Base-by-base conservation (phyloP, 2,113 vertebrate species). In the Tachuris rubrigastra region DNA sequence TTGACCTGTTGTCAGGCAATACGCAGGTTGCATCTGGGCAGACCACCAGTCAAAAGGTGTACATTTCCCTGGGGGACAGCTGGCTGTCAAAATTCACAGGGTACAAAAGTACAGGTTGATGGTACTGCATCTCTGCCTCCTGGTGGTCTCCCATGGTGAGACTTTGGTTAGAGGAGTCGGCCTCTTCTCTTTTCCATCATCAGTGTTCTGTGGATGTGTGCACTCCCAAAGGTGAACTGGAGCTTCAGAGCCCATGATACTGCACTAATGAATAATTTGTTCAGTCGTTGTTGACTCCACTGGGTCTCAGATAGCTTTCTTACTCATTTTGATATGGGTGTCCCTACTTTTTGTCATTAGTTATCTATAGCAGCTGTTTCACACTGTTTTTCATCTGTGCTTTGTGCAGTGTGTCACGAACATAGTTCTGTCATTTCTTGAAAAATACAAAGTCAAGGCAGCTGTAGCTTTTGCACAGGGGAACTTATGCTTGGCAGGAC, bases 401-500 rank as follows among this genome's bases (percentile, higher is more conserved):
- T 42, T 35, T 49, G 53, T 50, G 35, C 55, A 83, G 6, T 37
- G 39, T 46, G 7, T 94, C 35, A 37, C 10, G 12, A 24, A 28
- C 2, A 0, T 53, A 44, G 53, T 85, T 84, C 31, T 77, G 17
- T 77, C 0, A 0, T 75, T 81, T 41, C n/a, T 85, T 0, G 0
- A 72, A 37, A 55, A 59, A 21, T 58, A 28, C 27, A 77, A 83
- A 94, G 27, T 55, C 30, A 73, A 63, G 63, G 63, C 16, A 94
- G 58, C 71, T 23, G 10, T 74, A 80, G 55, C 30, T 93, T 85
- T 91, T 94, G 58, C 20, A 27, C 9, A 30, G 39, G 20, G 23
- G 12, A 80, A 15, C 37, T 67, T 89, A 39, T 0, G 39, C 47
- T 76, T 83, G 71, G 42, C 75, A 87, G 71, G 59, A 55, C 0